phyloP scores from a whole-genome alignment of 2,888 invertebrate genomes.

The Kuschelorhynchus macadamiae region DNA sequence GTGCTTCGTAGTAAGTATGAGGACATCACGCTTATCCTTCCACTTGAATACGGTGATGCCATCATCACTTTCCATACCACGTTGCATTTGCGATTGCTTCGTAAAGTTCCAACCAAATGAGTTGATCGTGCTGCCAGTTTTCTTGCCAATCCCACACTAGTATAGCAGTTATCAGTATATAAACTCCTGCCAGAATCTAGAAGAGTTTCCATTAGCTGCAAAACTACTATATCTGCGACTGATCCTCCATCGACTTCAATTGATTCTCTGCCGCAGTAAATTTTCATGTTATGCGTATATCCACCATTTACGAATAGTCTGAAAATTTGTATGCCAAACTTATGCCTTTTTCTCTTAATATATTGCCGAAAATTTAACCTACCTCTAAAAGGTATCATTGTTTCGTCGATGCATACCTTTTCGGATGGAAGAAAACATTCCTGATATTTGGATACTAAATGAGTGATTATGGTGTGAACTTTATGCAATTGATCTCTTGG shows the following conservation, averaged over 20 bases:
- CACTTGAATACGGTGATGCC: background rate
- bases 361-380: constrained; percentile 59
- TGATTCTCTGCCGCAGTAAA: constrained; percentile 25
- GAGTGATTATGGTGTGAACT: background rate
- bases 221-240: constrained; percentile 22
- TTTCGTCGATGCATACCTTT: constrained; percentile 42
- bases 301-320: constrained; percentile 56
- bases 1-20: background rate
- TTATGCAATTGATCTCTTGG: constrained; percentile 8
- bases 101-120: constrained; percentile 37
- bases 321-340: constrained; percentile 53
- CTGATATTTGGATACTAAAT: constrained; percentile 17
- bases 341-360: constrained; percentile 59
- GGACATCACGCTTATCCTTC: background rate
- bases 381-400: constrained; percentile 60
- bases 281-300: constrained; percentile 20
- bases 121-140: constrained; percentile 4
- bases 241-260: constrained; percentile 1
- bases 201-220: constrained; percentile 20
- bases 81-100: constrained; percentile 47
- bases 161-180: constrained; percentile 33
- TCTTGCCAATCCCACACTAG: constrained; percentile 17
- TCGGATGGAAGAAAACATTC: constrained; percentile 24
- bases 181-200: constrained; percentile 22
- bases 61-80: background rate